Evolutionary conservation across 2,888 invertebrate species (phyloP), one percentile per base, ranked within the genome.

Genomic region (Incurvaria masculella): DNA sequence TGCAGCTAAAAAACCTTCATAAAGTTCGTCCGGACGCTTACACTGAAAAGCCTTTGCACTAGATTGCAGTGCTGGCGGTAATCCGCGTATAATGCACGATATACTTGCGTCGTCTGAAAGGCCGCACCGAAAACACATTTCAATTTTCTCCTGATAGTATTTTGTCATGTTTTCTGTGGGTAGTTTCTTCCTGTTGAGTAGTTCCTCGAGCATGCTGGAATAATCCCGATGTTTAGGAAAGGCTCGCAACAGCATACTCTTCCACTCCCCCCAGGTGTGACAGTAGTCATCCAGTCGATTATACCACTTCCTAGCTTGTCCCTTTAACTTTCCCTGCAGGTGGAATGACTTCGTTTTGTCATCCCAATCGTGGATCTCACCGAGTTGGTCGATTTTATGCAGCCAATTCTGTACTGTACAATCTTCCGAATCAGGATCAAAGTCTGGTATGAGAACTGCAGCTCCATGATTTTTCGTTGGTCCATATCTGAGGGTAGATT

Each of bases 101-200:
- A 60, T n/a, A 60, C 40, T 53, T 1, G 57, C 57, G 4, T 1
- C n/a, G 21, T 59, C 53, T 1, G 53, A 50, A 14, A 60, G 41
- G 17, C 58, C 54, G 42, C 59, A 60, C 1, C 59, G 53, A 19
- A 52, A 56, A 38, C 59, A 59, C 55, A 59, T 53, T 39, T 59
- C 53, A 1, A 55, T 18, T 51, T 60, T 61, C 2, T 60, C 59
- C 40, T 61, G 59, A 14, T 57, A 59, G 23, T 60, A 60, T 38
- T 60, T 56, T 0, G 57, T 59, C 58, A 59, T 45, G 0, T 42
- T 48, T 45, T 59, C 55, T 4, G 19, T 38, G 2, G 50, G 44
- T 26, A 55, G 14, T 45, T 59, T 58, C 40, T 49, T 57, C 38
- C 59, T 48, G 0, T 45, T 19, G 14, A 58, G 21, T 51, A 59